These are phyloP conservation scores for Dissostichus mawsoni DNA, from an alignment of 2,113 vertebrate species.

Conservation along the genomic window DNA sequence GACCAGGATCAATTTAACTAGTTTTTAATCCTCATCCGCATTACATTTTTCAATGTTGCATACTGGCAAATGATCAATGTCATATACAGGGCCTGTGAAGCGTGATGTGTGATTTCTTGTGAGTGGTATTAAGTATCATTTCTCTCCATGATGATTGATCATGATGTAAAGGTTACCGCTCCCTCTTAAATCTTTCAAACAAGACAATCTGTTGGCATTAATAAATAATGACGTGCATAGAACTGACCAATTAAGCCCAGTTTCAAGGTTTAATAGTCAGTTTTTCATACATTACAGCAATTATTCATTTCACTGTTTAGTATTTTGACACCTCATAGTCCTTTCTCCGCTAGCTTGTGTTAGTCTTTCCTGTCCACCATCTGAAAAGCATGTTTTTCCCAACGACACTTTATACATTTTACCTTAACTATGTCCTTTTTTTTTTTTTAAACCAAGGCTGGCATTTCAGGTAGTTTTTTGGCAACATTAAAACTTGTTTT, in stretches of 20 bases:
- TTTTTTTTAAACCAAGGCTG: neutral
- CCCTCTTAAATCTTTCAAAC: neutral
- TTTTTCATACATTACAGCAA: conserved; percentile 1
- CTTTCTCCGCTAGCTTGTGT: neutral
- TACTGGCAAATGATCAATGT: neutral
- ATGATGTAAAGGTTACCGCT: conserved; percentile 5
- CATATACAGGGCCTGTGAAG: neutral
- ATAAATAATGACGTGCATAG: neutral
- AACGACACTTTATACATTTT: neutral
- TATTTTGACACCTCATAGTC: neutral
- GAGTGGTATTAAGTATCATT: neutral
- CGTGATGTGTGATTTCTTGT: neutral
- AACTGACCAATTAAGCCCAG: neutral
- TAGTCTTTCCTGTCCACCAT: conserved; percentile 2
- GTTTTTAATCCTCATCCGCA: too few relatives aligned
- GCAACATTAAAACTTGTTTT: neutral
- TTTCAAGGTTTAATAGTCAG: neutral
- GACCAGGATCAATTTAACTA: too few relatives aligned
- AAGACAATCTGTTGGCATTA: neutral
- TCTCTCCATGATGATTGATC: neutral
- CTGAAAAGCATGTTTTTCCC: conserved; percentile 11
- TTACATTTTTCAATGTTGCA: too few relatives aligned
- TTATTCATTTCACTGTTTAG: neutral
- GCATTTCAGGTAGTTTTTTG: neutral
- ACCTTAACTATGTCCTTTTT: neutral